Percentiles rank a stretch among this genome's conserved stretches.
Evolutionary conservation across 2,888 invertebrate genomes (phyloP).

Genomic region (Melanchra persicariae): DNA sequence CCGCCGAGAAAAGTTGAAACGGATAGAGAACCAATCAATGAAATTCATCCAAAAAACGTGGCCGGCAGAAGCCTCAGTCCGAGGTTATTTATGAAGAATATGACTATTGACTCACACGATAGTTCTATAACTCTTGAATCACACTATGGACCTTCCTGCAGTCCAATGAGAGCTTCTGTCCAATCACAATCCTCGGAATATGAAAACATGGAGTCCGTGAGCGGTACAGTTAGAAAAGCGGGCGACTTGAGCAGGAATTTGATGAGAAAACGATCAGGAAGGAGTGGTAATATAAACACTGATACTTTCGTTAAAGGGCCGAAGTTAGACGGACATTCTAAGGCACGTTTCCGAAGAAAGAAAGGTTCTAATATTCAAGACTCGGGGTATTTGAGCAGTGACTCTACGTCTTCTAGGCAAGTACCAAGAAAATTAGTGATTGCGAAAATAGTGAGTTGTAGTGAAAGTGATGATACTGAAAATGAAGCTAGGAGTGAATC

Average conservation of each 20-base stretch:
- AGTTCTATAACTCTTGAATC: constrained; percentile 75
- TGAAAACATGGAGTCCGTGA: constrained; percentile 79
- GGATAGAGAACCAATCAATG: constrained; percentile 75
- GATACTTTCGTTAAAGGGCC: constrained; percentile 83
- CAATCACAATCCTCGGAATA: constrained; percentile 88
- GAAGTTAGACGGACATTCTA: constrained; percentile 75
- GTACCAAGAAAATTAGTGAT: constrained; percentile 85
- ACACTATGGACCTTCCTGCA: constrained; percentile 77
- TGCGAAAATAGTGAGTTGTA: constrained; percentile 91
- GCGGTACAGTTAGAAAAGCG: constrained; percentile 62
- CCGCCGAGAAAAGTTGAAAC: constrained; percentile 89
- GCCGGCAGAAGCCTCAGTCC: constrained; percentile 92
- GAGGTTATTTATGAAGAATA: constrained; percentile 80
- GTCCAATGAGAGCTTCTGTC: constrained; percentile 89
- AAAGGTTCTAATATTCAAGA: constrained; percentile 91
- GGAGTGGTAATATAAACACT: constrained; percentile 77
- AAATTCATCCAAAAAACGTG: constrained; percentile 92
- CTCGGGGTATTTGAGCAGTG: constrained; percentile 96
- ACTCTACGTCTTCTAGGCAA: constrained; percentile 92
- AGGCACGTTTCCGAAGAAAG: constrained; percentile 78
- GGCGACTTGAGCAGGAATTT: constrained; percentile 75
- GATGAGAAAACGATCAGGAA: constrained; percentile 72
- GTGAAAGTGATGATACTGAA: constrained; percentile 95
- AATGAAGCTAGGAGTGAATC: constrained; percentile 96
- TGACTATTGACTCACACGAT: constrained; percentile 72